These are phyloP conservation scores for fruit fly (Drosophila melanogaster) DNA, from an alignment of 1,140 invertebrate genomes.

Conservation along the genomic window Release_6_plus_ISO1_MT NT_037436.4:14493501-14494000, in stretches of 20 bases:
- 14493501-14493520: slow-evolving; percentile 37
- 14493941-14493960: slow-evolving; percentile 20
- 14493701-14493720: not conserved
- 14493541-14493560: slow-evolving; percentile 24
- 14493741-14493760: too few species aligned
- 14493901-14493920: not conserved
- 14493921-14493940: slow-evolving; percentile 2
- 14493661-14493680: slow-evolving; percentile 1
- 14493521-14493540: slow-evolving; percentile 18
- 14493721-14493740: not conserved
- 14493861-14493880: not conserved
- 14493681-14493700: not conserved
- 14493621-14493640: not conserved
- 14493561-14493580: slow-evolving; percentile 26
- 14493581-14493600: slow-evolving; percentile 29
- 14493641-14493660: not conserved
- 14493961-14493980: slow-evolving; percentile 1
- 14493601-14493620: slow-evolving; percentile 36
- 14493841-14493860: too few species aligned
- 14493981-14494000: slow-evolving; percentile 30
- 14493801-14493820: too few species aligned
- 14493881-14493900: not conserved
- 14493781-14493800: too few species aligned
- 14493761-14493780: too few species aligned
- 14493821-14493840: too few species aligned